Base-by-base conservation (phyloP, 2,888 invertebrate species). In the Selenia dentaria region DNA sequence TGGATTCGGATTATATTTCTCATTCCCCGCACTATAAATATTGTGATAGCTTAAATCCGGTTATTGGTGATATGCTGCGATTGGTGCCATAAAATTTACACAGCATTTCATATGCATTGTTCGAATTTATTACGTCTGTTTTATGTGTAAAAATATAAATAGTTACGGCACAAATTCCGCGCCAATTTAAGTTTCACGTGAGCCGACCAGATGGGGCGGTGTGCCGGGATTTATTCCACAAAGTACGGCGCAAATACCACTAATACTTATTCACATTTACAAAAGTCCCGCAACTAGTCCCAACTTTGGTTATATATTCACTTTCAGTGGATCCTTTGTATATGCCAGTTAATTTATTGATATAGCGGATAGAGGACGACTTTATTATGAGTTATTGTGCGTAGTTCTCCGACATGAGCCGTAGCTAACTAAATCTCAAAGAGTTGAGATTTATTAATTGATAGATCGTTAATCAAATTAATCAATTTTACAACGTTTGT, bases 321-420 rank as follows among this genome's bases (percentile, higher is more conserved):
- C 41, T 34, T 41, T 40, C 35, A 26, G 16, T 11, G 20, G 26
- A 47, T 47, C 45, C 42, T 45, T 43, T 31, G 33, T 52, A 34
- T 52, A 24, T 28, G 49, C 25, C 28, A 32, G 25, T 22, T 53
- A 57, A 69, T 72, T 70, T 68, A 64, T 66, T 27, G 40, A 62
- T 57, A 38, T 25, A 16, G 22, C 14, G 28, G 22, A 33, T 35
- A 35, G 20, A 38, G 22, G 14, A 24, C 26, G 8, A n/a, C 26
- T 43, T 36, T 36, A 31, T 38, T 11, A 37, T 33, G 22, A 32
- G 6, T 27, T 33, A 43, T 33, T 6, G 20, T 67, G 52, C 4
- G 57, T 48, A 41, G 45, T 38, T 39, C 59, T 14, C 22, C n/a
- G n/a, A n/a, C n/a, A n/a, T n/a, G n/a, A n/a, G n/a, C 2, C 13